Conservation (phyloP, 2,113 vertebrate species). For the Phaetusa simplex region DNA sequence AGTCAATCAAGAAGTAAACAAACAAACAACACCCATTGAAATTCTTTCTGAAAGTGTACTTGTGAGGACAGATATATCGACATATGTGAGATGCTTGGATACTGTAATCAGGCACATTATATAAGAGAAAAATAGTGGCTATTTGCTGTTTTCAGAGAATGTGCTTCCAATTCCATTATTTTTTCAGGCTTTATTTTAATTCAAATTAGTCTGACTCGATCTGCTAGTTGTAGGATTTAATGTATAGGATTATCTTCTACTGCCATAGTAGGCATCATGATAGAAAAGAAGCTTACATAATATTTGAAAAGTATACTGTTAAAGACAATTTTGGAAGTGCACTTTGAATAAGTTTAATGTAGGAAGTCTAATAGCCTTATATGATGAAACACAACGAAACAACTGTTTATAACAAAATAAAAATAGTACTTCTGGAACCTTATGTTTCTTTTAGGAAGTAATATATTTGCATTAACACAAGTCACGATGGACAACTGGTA, state of each 20-base stretch:
- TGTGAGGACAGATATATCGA: rapidly evolving
- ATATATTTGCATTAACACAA: not conserved
- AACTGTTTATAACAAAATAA: not conserved
- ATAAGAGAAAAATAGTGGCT: not conserved
- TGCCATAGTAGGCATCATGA: not conserved
- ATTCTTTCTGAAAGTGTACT: not conserved
- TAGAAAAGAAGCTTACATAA: not conserved
- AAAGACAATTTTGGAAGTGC: not conserved
- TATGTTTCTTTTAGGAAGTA: not conserved
- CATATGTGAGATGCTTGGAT: not conserved
- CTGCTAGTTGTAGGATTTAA: not conserved
- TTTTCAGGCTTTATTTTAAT: not conserved
- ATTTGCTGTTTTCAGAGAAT: not conserved
- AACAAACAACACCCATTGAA: not conserved
- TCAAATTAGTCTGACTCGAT: not conserved
- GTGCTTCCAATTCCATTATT: not conserved
- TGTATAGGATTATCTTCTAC: not conserved
- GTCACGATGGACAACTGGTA: not conserved
- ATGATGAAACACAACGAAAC: not conserved
- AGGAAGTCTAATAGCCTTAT: not conserved
- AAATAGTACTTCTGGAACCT: not conserved
- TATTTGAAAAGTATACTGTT: not conserved
- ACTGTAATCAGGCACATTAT: not conserved
- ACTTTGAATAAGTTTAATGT: not conserved
- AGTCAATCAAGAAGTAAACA: not conserved